phyloP scores from a whole-genome alignment of 2,888 invertebrate genomes.

The Oxystoma pomonae region DNA sequence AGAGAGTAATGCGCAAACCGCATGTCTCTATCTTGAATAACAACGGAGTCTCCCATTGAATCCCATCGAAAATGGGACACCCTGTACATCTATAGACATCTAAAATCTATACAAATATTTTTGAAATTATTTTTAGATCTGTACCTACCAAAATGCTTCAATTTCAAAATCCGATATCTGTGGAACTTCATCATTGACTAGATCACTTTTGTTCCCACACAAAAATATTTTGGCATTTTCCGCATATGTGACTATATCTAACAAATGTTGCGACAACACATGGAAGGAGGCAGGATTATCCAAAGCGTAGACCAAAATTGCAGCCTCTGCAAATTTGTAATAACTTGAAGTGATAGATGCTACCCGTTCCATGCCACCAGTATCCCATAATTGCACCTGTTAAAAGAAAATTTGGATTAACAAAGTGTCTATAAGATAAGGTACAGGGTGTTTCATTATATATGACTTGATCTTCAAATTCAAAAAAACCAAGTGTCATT shows the following conservation, averaged over 20 bases:
- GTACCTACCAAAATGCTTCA: conserved; percentile 78
- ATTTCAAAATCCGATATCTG: conserved; percentile 85
- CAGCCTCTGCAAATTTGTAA: conserved; percentile 94
- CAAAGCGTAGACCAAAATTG: conserved; percentile 84
- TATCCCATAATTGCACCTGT: conserved; percentile 93
- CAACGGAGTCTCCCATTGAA: no score
- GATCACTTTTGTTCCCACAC: conserved; percentile 88
- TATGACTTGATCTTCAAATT: no score
- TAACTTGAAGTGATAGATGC: conserved; percentile 94
- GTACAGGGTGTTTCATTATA: no score
- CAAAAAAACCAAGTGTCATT: no score
- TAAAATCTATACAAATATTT: no score
- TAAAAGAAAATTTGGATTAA: conserved; percentile 26
- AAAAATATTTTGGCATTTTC: conserved; percentile 94
- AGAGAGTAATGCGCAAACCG: no score
- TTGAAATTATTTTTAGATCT: no score
- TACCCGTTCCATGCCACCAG: conserved; percentile 94
- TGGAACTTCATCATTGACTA: conserved; percentile 62
- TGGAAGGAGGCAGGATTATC: conserved; percentile 92
- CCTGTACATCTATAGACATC: no score
- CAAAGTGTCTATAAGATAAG: no score
- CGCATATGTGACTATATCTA: conserved; percentile 91
- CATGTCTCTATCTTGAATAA: no score
- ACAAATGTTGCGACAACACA: conserved; percentile 83
- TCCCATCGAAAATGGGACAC: no score